Evolutionary conservation across 2,113 vertebrate genomes (phyloP), one percentile per base, ranked within the genome.

Genomic region (Leucosticte australis): DNA sequence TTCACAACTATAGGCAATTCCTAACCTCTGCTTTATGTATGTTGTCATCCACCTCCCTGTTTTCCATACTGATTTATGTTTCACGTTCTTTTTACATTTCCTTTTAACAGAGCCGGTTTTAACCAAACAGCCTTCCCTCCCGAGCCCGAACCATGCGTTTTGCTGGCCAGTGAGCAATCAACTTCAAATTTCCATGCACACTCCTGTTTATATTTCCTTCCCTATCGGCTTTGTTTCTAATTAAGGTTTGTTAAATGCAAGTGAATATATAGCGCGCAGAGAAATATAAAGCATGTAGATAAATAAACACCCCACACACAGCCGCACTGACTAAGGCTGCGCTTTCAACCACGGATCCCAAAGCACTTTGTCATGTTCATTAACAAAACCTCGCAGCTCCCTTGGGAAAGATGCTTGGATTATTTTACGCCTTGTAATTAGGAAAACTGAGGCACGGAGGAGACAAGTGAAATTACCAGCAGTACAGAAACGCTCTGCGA

Each of bases 161-260:
- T 85, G 81, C 89, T 71, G 96, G 87, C 91, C 94, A 79, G 87
- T 13, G 59, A 95, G 91, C 65, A 95, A 97, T 94, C 94, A 96
- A 91, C 89, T 96, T 79, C 93, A 89, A 95, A 95, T 96, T 94
- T 89, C 63, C 95, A 89, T 92, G 81, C 89, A 89, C 91, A 55
- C 81, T 92, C 91, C 95, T 95, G 91, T 96, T 97, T 96, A 88
- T 89, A 85, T 92, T 94, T 85, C 89, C 94, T 96, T 78, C 94
- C 94, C 94, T 88, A 96, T 95, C 71, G 85, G 92, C 92, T 95
- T 96, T 97, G 93, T 95, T 95, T 92, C 95, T 96, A 96, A 97
- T 95, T 95, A 93, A 77, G 93, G 88, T 94, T 93, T 94, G 90
- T 83, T 90, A 95, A 94, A 92, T 47, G 87, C 83, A 64, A 88